A percentile compares a stretch with the other conserved stretches of the same genome.
Evolutionary conservation across 2,113 vertebrate species (phyloP).

Genomic region (Donacobius atricapilla): DNA sequence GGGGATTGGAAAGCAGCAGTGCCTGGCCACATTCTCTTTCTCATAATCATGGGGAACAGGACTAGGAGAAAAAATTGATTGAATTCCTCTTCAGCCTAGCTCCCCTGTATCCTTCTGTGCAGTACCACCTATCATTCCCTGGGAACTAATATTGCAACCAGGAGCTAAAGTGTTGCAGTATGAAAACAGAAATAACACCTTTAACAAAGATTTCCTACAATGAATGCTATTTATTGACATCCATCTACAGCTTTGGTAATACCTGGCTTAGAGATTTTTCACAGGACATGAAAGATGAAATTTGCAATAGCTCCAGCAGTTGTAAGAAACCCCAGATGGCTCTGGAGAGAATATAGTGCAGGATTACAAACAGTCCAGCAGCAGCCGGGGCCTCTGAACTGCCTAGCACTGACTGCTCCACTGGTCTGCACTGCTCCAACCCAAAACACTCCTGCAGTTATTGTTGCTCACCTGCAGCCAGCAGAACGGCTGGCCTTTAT

Average conservation of each 20-base stretch:
- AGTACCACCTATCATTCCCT: background rate
- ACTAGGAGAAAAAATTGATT: background rate
- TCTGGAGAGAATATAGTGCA: background rate
- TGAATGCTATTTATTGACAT: background rate
- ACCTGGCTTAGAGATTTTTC: background rate
- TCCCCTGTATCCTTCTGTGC: background rate
- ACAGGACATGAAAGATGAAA: background rate
- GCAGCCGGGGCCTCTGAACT: background rate
- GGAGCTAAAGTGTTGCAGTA: background rate
- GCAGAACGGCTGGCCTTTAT: background rate
- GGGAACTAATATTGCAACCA: background rate
- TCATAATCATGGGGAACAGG: background rate
- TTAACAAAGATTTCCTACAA: background rate
- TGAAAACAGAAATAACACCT: background rate
- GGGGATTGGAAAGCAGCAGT: background rate
- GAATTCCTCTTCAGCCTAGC: background rate
- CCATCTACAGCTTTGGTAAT: background rate
- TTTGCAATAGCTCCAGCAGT: background rate
- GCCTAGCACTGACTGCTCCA: background rate
- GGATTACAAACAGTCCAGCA: background rate
- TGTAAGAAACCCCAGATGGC: background rate
- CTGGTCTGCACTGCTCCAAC: accelerated
- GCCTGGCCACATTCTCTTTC: background rate
- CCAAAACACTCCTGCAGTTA: background rate
- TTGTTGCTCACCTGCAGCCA: background rate